phyloP scores from a whole-genome alignment of 2,113 vertebrate species.

The Entelurus aequoreus region DNA sequence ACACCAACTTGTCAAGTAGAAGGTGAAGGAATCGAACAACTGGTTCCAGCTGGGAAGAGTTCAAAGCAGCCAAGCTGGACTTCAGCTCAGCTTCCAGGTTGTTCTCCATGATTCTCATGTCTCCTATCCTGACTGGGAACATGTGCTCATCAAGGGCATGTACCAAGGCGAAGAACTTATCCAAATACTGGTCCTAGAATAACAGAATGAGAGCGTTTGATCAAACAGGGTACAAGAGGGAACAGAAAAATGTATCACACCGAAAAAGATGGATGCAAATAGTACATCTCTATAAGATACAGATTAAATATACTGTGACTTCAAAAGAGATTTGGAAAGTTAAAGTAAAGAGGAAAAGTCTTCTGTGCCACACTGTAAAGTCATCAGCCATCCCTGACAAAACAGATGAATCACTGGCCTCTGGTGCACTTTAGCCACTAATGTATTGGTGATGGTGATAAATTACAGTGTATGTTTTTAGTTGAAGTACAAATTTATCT shows the following conservation, averaged over 20 bases:
- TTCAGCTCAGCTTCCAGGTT: conserved; percentile 95
- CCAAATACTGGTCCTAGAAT: conserved; percentile 89
- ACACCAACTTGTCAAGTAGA: conserved; percentile 93
- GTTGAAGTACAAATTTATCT: not conserved
- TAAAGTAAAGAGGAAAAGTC: too few species aligned
- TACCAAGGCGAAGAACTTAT: conserved; percentile 97
- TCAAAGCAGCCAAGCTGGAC: conserved; percentile 89
- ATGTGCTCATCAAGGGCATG: conserved; percentile 97
- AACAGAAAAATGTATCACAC: not conserved
- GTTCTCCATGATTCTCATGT: conserved; percentile 98
- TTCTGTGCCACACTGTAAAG: not conserved
- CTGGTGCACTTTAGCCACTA: conserved; percentile 16
- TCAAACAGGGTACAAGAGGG: not conserved
- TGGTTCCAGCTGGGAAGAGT: conserved; percentile 91
- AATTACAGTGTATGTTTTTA: conserved; percentile 15
- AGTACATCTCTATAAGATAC: not conserved
- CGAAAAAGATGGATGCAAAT: not conserved
- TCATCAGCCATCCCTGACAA: conserved; percentile 39
- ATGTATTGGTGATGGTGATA: conserved; percentile 23
- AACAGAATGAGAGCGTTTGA: not conserved
- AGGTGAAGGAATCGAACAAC: conserved; percentile 97
- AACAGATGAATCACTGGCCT: conserved; percentile 44
- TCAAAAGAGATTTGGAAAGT: too few species aligned
- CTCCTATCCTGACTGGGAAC: conserved; percentile 96
- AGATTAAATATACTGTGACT: not conserved